Base-by-base conservation (phyloP, 2,888 invertebrate species). In the Tetragonula carbonaria region DNA sequence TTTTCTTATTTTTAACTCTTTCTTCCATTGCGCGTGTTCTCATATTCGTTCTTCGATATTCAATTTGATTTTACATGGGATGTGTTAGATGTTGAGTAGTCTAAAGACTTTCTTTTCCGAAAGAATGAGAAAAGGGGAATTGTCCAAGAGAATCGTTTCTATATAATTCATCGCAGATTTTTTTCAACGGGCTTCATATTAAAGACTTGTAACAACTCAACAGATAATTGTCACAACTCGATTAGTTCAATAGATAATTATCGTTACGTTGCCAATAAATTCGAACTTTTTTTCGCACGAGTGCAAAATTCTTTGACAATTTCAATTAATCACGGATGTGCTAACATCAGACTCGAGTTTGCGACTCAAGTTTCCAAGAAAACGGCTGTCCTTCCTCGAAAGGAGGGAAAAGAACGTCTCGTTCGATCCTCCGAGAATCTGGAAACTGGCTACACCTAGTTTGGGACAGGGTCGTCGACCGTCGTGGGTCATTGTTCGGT, bases 401-500 rank as follows among this genome's bases (percentile, higher is more conserved):
- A 45, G 8, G 8, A 45, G 45, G 45, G 45, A 14, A n/a, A 59
- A 59, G 57, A 59, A 59, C 57, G 57, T 14, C n/a, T 59, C 14
- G 2, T 14, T 23, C 14, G 57, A n/a, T 59, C 57, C 13, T 14
- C n/a, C 57, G 14, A 59, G 57, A n/a, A 59, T 59, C 57, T 23
- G 57, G 57, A 59, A n/a, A 14, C n/a, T 23, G 57, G 57, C 57
- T 59, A n/a, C 57, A 59, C 57, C 57, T 59, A 59, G 57, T 59
- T 59, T 59, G 57, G 57, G n/a, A n/a, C 57, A 59, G 57, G 45
- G 57, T 59, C 57, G 57, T 59, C 57, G 57, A n/a, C 57, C n/a
- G 57, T 2, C n/a, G 57, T 8, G 8, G 80, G 75, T 73, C 55
- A 57, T 71, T 71, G 80, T 38, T 57, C 45, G 53, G 62, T 45